Base-by-base conservation (phyloP, 37 sponge, comb jelly and placozoan species). In the Halichondria panicea region DNA sequence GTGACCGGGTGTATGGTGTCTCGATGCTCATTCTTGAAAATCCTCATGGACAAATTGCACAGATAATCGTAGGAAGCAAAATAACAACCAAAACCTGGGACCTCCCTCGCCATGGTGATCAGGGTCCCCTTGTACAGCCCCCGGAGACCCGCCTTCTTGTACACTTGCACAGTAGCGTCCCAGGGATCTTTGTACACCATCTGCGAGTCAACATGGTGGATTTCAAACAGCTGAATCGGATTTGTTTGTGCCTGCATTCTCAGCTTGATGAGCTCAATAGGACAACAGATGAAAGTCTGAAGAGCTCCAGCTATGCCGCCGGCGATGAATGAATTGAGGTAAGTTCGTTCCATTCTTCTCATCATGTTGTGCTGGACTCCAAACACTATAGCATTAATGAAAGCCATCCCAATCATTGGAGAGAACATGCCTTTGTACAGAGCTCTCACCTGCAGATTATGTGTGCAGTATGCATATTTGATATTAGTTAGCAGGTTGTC, bases 381-480 rank as follows among this genome's bases (percentile, higher is more conserved):
- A 74, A 96, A 96, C 53, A 91, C 70, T 21, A 91, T 74, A 36
- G 91, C 81, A 78, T 96, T 96, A 70, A 96, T 84, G 27, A 54
- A 58, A 34, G 92, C 88, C 62, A 79, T 68, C 18, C 92, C 88
- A 5, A 96, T 9, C 53, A 96, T 39, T 1, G 97, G 97, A 39
- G 91, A 57, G 19, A 78, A 62, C 75, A 96, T 81, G n/a, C 97
- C 97, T 55, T 96, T 96, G 70, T 90, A 96, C 45, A 93, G 72
- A 12, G 94, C 86, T 38, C 77, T 33, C 3, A 86, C 58, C 96
- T 96, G 48, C 25, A 74, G n/a, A n/a, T n/a, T n/a, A n/a, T n/a
- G n/a, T n/a, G n/a, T n/a, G n/a, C n/a, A n/a, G n/a, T n/a, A n/a
- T n/a, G n/a, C n/a, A n/a, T n/a, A n/a, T n/a, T n/a, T n/a, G n/a